These are phyloP conservation scores for Phoeniculus purpureus DNA, from an alignment of 2,797 vertebrate genomes.

Conservation along the genomic window DNA sequence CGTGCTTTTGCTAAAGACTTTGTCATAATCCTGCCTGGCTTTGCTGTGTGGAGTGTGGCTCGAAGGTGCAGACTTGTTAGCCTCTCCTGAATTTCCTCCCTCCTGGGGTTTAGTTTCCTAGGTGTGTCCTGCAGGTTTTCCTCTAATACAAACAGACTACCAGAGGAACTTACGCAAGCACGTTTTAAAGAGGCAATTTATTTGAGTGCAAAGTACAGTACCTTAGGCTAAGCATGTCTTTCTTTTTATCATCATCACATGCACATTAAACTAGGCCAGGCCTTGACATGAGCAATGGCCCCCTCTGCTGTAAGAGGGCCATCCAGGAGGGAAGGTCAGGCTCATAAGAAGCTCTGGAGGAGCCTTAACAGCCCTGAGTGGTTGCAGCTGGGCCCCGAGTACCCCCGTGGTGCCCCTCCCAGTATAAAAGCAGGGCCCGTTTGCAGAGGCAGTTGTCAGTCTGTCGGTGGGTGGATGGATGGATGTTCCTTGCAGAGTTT, in stretches of 20 bases:
- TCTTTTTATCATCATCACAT: constrained; percentile 30
- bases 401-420: too few species aligned
- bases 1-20: constrained; percentile 50
- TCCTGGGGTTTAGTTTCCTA: constrained; percentile 47
- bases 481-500: too few species aligned
- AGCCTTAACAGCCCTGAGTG: too few species aligned
- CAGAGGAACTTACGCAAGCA: neutral
- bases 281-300: too few species aligned
- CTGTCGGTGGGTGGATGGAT: too few species aligned
- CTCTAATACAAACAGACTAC: neutral
- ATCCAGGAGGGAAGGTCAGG: too few species aligned
- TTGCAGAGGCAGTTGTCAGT: too few species aligned
- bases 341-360: too few species aligned
- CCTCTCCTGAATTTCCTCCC: constrained; percentile 44
- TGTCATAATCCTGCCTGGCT: constrained; percentile 17
- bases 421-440: too few species aligned
- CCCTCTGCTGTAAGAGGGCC: too few species aligned
- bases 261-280: neutral
- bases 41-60: neutral
- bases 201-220: constrained; percentile 17
- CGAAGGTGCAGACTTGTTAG: constrained; percentile 41
- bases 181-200: constrained; percentile 35
- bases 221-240: constrained; percentile 18
- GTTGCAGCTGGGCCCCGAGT: too few species aligned
- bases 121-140: constrained; percentile 28